Conservation (phyloP, 37 sponge, comb jelly and placozoan genomes). For the Theonella swinhoei region DNA sequence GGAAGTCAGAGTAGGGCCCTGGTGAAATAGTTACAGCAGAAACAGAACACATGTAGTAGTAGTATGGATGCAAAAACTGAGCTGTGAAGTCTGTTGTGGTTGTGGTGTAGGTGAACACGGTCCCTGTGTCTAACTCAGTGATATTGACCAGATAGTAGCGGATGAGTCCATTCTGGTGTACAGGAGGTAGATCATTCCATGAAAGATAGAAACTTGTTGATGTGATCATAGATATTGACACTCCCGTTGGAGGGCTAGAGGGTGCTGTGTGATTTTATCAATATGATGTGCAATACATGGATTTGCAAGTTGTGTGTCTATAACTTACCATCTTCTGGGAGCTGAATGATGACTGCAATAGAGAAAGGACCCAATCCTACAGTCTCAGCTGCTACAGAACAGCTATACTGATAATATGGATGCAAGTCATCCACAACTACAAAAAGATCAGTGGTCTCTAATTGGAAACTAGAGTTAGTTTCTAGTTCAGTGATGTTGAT, state of each 20-base stretch:
- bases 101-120: background rate
- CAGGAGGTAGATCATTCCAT: slow-evolving; percentile 25
- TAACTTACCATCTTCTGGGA: slow-evolving; percentile 39
- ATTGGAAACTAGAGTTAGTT: background rate
- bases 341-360: background rate
- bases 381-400: slow-evolving; percentile 37
- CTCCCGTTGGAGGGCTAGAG: background rate
- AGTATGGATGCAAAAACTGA: slow-evolving; percentile 30
- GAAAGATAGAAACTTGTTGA: slow-evolving; percentile 10
- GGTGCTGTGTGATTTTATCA: slow-evolving; percentile 16
- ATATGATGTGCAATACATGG: background rate
- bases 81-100: background rate
- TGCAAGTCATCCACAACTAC: slow-evolving; percentile 9
- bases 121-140: slow-evolving; percentile 46
- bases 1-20: slow-evolving; percentile 13
- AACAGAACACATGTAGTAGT: slow-evolving; percentile 27
- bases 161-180: slow-evolving; percentile 38
- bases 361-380: slow-evolving; percentile 39
- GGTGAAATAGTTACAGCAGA: slow-evolving; percentile 20
- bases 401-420: slow-evolving; percentile 25
- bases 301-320: background rate
- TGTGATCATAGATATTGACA: background rate
- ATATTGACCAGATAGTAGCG: slow-evolving; percentile 29
- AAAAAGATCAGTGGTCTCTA: background rate
- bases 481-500: slow-evolving; percentile 18